Evolutionary conservation across 2,797 vertebrate species (phyloP).

Genomic region (Anas bahamensis): DNA sequence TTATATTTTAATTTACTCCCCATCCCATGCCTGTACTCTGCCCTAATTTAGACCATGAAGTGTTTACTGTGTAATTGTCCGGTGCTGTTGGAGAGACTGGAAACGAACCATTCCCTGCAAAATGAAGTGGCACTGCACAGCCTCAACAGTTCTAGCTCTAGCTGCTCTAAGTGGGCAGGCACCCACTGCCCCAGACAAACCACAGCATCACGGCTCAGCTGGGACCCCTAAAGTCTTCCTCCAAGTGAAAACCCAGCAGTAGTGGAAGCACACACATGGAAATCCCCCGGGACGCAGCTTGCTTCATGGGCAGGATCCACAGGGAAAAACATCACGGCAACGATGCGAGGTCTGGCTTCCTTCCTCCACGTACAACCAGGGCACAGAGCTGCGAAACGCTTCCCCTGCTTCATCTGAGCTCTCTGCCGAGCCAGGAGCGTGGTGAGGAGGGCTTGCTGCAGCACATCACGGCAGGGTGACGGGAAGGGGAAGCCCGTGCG

Average conservation of each 20-base stretch:
- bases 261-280: fast-evolving
- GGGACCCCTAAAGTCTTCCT: not conserved
- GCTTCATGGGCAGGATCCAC: not conserved
- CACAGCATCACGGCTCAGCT: not conserved
- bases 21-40: not conserved
- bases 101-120: not conserved
- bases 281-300: not conserved
- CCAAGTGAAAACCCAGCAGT: not conserved
- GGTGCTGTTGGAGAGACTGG: not conserved
- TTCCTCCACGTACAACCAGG: not conserved
- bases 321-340: not conserved
- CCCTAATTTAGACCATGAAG: not conserved
- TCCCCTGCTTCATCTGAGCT: not conserved
- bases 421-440: not conserved
- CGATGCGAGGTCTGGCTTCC: not conserved
- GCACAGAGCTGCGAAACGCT: not conserved
- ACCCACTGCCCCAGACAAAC: not conserved
- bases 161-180: not conserved
- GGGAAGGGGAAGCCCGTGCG: not conserved
- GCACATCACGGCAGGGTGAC: not conserved
- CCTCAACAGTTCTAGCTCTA: not conserved
- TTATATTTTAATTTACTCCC: not conserved
- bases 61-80: not conserved
- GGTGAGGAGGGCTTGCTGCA: not conserved
- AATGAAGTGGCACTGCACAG: not conserved